A percentile compares a stretch with the other conserved stretches of the same genome.
Evolutionary conservation across 2,888 invertebrate species (phyloP).

Genomic region (Tachina fera): DNA sequence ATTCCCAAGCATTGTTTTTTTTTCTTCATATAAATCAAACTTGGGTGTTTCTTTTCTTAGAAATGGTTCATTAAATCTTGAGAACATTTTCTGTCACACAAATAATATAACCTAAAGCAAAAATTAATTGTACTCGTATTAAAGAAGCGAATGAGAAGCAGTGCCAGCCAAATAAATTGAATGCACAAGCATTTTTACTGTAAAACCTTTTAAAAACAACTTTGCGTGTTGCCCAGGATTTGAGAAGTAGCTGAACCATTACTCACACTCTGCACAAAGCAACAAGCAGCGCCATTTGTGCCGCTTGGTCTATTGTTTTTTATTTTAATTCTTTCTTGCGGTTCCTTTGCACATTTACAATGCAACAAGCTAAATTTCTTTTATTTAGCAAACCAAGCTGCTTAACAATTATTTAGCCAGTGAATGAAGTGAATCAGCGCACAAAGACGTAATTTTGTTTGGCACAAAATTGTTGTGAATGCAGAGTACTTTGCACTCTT

Average conservation of each 20-base stretch:
- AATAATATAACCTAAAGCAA: constrained; percentile 39
- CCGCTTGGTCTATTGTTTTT: constrained; percentile 15
- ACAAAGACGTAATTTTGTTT: too few species aligned
- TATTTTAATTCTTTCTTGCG: constrained; percentile 19
- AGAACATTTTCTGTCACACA: not conserved
- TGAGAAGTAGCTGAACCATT: constrained; percentile 21
- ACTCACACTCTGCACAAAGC: not conserved
- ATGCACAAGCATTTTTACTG: constrained; percentile 76
- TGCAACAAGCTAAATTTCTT: too few species aligned
- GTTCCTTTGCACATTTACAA: constrained; percentile 23
- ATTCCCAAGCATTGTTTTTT: not conserved
- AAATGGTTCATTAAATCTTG: not conserved
- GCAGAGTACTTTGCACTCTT: too few species aligned
- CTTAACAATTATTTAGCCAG: too few species aligned
- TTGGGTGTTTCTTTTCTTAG: not conserved
- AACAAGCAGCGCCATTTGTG: constrained; percentile 16
- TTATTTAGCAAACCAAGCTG: too few species aligned
- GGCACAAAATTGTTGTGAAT: too few species aligned
- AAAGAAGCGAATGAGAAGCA: not conserved
- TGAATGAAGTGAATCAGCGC: too few species aligned
- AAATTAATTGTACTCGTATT: constrained; percentile 75
- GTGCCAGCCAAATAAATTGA: constrained; percentile 67
- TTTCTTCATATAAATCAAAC: not conserved
- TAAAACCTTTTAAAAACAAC: constrained; percentile 50
- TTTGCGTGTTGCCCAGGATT: constrained; percentile 45